Percentiles rank a stretch among this genome's conserved stretches.
phyloP scores from a whole-genome alignment of 2,888 invertebrate genomes.

The Erpobdella octoculata region DNA sequence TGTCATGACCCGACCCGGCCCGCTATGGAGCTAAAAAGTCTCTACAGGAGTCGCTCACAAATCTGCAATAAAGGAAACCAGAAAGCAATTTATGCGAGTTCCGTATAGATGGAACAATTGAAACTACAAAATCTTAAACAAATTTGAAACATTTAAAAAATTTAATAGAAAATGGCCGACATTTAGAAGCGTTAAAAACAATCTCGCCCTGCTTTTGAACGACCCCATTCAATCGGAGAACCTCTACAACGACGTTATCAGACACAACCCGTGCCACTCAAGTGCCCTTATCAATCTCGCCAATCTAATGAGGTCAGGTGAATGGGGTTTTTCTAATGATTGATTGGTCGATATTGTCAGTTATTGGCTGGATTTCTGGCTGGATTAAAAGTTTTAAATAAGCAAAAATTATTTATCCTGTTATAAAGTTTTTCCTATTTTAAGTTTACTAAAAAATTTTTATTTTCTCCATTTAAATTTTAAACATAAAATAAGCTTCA shows the following conservation, averaged over 20 bases:
- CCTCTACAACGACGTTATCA: constrained; percentile 60
- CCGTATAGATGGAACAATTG: too few species aligned
- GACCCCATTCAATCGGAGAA: constrained; percentile 61
- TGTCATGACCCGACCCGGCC: too few species aligned
- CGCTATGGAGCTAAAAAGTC: too few species aligned
- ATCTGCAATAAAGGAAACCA: too few species aligned
- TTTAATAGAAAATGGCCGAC: constrained; percentile 68
- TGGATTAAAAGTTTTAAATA: neutral
- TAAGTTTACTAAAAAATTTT: too few species aligned
- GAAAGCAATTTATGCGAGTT: too few species aligned
- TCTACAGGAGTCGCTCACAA: too few species aligned
- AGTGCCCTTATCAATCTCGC: constrained; percentile 81
- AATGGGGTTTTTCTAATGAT: neutral
- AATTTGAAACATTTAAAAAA: neutral
- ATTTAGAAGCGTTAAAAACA: constrained; percentile 78
- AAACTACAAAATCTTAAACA: too few species aligned
- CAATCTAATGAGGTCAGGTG: constrained; percentile 48
- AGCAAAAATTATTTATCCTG: neutral
- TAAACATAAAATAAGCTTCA: too few species aligned
- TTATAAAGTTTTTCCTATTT: too few species aligned
- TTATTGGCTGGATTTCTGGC: neutral
- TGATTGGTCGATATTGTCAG: neutral
- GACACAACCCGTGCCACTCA: constrained; percentile 70
- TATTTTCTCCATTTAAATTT: too few species aligned
- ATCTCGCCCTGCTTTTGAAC: constrained; percentile 70